These are phyloP conservation scores for Drosophila guanche DNA, from an alignment of 1,140 invertebrate species.

Conservation along the genomic window DNA sequence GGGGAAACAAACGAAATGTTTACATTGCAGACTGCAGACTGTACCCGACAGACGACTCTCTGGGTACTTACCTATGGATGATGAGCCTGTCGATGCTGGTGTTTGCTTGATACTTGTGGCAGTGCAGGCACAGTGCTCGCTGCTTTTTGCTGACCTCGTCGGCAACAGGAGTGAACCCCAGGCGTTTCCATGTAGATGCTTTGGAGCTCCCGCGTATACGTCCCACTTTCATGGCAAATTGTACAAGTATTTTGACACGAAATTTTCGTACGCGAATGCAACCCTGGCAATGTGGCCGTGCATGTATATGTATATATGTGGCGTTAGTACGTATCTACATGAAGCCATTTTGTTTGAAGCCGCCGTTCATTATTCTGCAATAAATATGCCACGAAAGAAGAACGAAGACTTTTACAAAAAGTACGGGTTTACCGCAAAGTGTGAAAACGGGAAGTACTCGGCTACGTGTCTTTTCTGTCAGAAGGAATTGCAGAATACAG, in stretches of 20 bases:
- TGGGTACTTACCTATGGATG: slow-evolving; percentile 33
- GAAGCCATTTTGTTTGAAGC: slow-evolving; percentile 15
- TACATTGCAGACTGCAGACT: not conserved
- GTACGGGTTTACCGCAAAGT: slow-evolving; percentile 32
- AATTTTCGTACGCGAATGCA: too few species aligned
- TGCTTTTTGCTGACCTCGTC: slow-evolving; percentile 30
- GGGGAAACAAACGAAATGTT: not conserved
- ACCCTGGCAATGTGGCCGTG: too few species aligned
- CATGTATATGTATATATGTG: too few species aligned
- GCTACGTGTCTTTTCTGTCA: slow-evolving; percentile 32
- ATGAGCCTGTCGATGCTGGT: slow-evolving; percentile 45
- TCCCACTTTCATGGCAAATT: not conserved
- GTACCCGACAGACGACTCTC: slow-evolving; percentile 5
- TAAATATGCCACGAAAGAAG: slow-evolving; percentile 49
- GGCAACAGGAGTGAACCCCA: slow-evolving; percentile 23
- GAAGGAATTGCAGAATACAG: slow-evolving; percentile 35
- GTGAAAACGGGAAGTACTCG: slow-evolving; percentile 31
- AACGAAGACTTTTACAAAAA: slow-evolving; percentile 38
- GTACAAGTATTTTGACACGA: too few species aligned
- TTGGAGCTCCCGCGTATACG: slow-evolving; percentile 22
- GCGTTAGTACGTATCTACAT: not conserved
- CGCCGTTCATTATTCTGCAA: not conserved
- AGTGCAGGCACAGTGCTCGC: slow-evolving; percentile 31
- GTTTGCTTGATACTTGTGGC: slow-evolving; percentile 37
- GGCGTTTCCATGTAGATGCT: slow-evolving; percentile 27